Percentiles rank a stretch among this genome's conserved stretches.
Conservation (phyloP, 1,140 invertebrate species). For the Coptotermes formosanus region DNA sequence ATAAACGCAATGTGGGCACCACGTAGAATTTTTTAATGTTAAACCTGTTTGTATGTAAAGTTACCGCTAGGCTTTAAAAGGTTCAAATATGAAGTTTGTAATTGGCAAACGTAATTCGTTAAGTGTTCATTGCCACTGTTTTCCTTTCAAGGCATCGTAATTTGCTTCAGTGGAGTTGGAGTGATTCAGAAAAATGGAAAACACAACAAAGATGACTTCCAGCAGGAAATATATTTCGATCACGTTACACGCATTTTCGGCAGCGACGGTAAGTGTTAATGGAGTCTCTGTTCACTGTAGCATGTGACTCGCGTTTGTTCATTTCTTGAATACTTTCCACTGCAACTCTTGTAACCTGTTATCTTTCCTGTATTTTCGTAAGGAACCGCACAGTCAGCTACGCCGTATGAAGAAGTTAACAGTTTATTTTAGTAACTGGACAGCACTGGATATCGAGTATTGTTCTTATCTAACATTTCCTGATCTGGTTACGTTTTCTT, state of each 20-base stretch:
- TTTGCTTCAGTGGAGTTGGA: not conserved
- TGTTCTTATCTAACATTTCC: too few relatives aligned
- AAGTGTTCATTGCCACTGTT: not conserved
- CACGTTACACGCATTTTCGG: not conserved
- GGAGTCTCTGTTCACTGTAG: not conserved
- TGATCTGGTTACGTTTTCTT: too few relatives aligned
- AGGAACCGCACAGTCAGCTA: not conserved
- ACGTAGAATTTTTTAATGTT: too few relatives aligned
- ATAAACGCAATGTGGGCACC: too few relatives aligned
- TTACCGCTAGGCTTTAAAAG: too few relatives aligned
- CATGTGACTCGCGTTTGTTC: not conserved
- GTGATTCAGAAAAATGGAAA: not conserved
- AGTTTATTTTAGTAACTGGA: too few relatives aligned
- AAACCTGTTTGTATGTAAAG: too few relatives aligned
- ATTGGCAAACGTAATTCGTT: not conserved
- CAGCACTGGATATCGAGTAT: too few relatives aligned
- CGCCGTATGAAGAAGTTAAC: not conserved
- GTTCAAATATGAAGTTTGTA: not conserved
- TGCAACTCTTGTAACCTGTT: not conserved
- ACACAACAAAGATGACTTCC: not conserved
- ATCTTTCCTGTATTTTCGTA: too few relatives aligned
- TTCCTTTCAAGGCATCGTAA: not conserved
- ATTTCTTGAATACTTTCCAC: not conserved
- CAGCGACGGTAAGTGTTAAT: not conserved
- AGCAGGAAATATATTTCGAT: not conserved